Percentiles rank a stretch among this genome's conserved stretches.
phyloP scores from a whole-genome alignment of 2,113 vertebrate genomes.

The Dendrocopos noguchii region DNA sequence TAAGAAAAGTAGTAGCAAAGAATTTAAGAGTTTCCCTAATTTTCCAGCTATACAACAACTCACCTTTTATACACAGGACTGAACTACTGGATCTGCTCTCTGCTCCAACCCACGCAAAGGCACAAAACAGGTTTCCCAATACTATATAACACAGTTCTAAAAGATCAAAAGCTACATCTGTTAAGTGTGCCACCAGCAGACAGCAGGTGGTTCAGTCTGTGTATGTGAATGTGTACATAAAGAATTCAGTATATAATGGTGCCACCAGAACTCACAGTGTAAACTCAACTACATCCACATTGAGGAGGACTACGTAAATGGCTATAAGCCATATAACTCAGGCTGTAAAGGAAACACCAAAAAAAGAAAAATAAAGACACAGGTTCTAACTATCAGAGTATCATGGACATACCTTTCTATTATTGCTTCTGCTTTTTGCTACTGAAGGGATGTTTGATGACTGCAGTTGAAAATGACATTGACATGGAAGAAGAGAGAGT shows the following conservation, averaged over 20 bases:
- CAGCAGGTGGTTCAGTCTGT: not conserved
- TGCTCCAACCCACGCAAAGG: not conserved
- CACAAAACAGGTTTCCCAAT: not conserved
- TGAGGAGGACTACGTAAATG: not conserved
- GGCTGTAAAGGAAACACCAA: not conserved
- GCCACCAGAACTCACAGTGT: not conserved
- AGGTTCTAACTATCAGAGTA: not conserved
- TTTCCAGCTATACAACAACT: not conserved
- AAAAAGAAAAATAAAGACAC: not conserved
- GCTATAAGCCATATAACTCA: not conserved
- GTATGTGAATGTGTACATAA: not conserved
- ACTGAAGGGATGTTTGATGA: not conserved
- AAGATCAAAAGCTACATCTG: not conserved
- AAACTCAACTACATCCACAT: not conserved
- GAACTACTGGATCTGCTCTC: not conserved
- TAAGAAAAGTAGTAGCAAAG: not conserved
- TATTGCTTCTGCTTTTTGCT: not conserved
- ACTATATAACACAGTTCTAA: not conserved
- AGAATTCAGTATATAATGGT: not conserved
- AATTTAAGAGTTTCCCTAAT: not conserved
- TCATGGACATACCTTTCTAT: not conserved
- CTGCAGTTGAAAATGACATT: not conserved
- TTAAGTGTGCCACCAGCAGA: not conserved
- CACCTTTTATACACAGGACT: not conserved
- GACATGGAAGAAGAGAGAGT: not conserved